Evolutionary conservation across 2,888 invertebrate genomes (phyloP).

Genomic region (Formica aserva): DNA sequence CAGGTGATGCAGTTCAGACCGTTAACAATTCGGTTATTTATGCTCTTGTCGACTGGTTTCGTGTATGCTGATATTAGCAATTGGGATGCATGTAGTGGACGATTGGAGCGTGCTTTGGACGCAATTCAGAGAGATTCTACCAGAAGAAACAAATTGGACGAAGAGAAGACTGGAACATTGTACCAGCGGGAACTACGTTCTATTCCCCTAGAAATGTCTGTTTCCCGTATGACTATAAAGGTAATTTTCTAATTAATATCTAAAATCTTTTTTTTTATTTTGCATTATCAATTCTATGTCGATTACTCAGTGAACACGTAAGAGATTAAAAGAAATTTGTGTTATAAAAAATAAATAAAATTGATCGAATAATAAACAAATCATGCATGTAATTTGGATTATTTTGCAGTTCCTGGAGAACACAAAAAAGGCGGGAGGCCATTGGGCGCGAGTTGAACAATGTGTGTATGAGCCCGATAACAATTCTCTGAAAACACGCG

Average conservation of each 20-base stretch:
- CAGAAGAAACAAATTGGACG: slow-evolving; percentile 78
- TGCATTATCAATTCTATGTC: too few relatives aligned
- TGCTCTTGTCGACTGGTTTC: slow-evolving; percentile 63
- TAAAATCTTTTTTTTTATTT: not conserved
- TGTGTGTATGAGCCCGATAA: slow-evolving; percentile 92
- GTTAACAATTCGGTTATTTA: slow-evolving; percentile 63
- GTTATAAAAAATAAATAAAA: too few relatives aligned
- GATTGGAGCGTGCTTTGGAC: slow-evolving; percentile 83
- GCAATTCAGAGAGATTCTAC: slow-evolving; percentile 79
- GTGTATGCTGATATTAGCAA: slow-evolving; percentile 68
- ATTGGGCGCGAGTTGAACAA: slow-evolving; percentile 89
- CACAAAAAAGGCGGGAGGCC: slow-evolving; percentile 67
- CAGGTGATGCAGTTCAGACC: slow-evolving; percentile 70
- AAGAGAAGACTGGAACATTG: slow-evolving; percentile 78
- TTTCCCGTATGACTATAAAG: slow-evolving; percentile 81
- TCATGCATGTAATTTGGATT: not conserved
- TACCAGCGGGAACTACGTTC: slow-evolving; percentile 81
- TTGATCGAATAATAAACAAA: not conserved
- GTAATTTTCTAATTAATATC: slow-evolving; percentile 63
- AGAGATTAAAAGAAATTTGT: too few relatives aligned
- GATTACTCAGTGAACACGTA: too few relatives aligned
- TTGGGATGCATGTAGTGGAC: slow-evolving; percentile 81
- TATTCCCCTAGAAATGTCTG: slow-evolving; percentile 83
- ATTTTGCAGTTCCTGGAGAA: slow-evolving; percentile 77
- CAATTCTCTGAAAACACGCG: slow-evolving; percentile 91